Conservation (phyloP, 2,113 vertebrate species). For the Monarcha castaneiventris region DNA sequence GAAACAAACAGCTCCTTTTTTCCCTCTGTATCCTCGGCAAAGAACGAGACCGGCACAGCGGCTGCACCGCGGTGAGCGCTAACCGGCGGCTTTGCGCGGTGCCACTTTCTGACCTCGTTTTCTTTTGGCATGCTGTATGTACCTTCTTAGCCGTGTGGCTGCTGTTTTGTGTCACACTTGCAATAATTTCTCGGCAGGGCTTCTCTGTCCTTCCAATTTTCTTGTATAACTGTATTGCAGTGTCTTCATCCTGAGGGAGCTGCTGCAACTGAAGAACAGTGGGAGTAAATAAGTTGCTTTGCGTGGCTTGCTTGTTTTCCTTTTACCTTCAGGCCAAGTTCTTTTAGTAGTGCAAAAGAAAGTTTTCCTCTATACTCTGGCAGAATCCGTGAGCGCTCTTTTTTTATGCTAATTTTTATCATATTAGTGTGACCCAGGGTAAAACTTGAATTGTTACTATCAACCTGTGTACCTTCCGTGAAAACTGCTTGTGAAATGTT, state of each 20-base stretch:
- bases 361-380: background rate
- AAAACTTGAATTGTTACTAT: background rate
- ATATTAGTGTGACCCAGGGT: background rate
- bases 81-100: background rate
- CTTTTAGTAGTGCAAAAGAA: background rate
- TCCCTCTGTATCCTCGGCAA: background rate
- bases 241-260: background rate
- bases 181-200: background rate
- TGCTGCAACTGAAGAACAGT: background rate
- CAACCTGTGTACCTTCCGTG: background rate
- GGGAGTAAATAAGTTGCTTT: background rate
- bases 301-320: background rate
- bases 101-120: background rate
- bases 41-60: background rate
- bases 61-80: background rate
- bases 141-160: background rate
- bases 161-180: background rate
- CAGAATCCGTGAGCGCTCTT: background rate
- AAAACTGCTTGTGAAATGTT: background rate
- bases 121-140: background rate
- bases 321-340: background rate
- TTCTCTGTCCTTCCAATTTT: background rate
- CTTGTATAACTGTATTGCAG: background rate
- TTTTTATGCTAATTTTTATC: background rate
- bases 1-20: background rate